Conservation (phyloP, 2,888 invertebrate genomes). For the Pristionchus mayeri region DNA sequence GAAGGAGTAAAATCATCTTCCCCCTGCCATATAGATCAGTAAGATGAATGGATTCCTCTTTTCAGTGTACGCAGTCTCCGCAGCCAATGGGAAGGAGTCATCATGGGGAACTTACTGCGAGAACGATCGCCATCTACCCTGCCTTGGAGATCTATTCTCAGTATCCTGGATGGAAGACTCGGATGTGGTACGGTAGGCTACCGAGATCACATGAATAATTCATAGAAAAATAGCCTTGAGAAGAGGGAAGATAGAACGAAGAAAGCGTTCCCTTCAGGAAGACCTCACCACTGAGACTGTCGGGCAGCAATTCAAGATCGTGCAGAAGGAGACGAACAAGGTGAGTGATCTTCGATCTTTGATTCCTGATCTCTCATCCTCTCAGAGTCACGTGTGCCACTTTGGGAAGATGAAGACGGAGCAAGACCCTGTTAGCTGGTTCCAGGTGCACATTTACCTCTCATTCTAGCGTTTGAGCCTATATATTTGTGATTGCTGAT, state of each 20-base stretch:
- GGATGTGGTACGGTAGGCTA: constrained; percentile 77
- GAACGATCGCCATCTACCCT: constrained; percentile 69
- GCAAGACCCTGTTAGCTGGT: constrained; percentile 75
- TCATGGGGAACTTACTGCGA: constrained; percentile 82
- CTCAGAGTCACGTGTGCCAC: constrained; percentile 78
- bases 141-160: constrained; percentile 82
- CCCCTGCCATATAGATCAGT: too few relatives aligned
- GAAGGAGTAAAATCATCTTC: constrained; percentile 35
- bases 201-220: too few relatives aligned
- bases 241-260: not conserved
- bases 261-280: constrained; percentile 76
- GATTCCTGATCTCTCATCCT: constrained; percentile 79
- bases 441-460: constrained; percentile 73
- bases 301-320: constrained; percentile 79
- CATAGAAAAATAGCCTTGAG: too few relatives aligned
- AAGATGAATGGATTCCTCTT: constrained; percentile 49
- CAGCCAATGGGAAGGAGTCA: constrained; percentile 81
- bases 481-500: too few relatives aligned
- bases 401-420: constrained; percentile 79
- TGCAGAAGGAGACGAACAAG: constrained; percentile 80
- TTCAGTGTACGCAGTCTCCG: constrained; percentile 81
- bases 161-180: constrained; percentile 82
- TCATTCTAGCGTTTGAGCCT: not conserved
- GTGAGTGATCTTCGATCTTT: not conserved
- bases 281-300: constrained; percentile 79